A percentile compares a stretch with the other conserved stretches of the same genome.
Conservation (phyloP, 2,797 vertebrate species). For the Gymnodraco acuticeps region DNA sequence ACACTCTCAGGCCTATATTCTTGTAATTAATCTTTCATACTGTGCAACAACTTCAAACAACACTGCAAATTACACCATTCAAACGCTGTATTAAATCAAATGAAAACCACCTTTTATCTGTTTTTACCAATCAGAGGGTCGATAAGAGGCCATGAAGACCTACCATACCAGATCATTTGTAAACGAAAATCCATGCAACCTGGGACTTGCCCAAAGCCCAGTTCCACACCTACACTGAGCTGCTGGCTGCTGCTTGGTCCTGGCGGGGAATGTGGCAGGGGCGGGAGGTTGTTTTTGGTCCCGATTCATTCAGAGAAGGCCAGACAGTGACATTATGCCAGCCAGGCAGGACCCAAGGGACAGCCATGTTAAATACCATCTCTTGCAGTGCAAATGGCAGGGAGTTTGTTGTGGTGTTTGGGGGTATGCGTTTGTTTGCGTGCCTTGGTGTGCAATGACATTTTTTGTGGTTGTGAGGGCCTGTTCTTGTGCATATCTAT, state of each 20-base stretch:
- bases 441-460: slow-evolving; percentile 45
- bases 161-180: slow-evolving; percentile 8
- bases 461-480: slow-evolving; percentile 20
- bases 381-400: slow-evolving; percentile 75
- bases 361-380: slow-evolving; percentile 78
- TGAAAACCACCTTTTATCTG: slow-evolving; percentile 1
- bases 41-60: background rate
- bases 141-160: background rate
- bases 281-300: slow-evolving; percentile 69
- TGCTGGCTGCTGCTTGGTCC: slow-evolving; percentile 51
- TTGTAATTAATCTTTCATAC: slow-evolving; percentile 32
- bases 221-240: slow-evolving; percentile 43
- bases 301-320: slow-evolving; percentile 71
- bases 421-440: slow-evolving; percentile 49
- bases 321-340: slow-evolving; percentile 81
- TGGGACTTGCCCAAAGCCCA: slow-evolving; percentile 25
- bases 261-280: slow-evolving; percentile 49
- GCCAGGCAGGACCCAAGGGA: slow-evolving; percentile 67
- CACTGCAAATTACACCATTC: background rate
- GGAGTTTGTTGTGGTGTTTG: slow-evolving; percentile 59
- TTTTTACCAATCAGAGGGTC: background rate
- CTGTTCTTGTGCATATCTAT: slow-evolving; percentile 26
- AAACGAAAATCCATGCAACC: slow-evolving; percentile 17
- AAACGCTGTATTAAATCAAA: background rate
- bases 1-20: slow-evolving; percentile 12